Evolutionary conservation across 2,113 vertebrate genomes (phyloP).

Genomic region (Rhodinocichla rosea): DNA sequence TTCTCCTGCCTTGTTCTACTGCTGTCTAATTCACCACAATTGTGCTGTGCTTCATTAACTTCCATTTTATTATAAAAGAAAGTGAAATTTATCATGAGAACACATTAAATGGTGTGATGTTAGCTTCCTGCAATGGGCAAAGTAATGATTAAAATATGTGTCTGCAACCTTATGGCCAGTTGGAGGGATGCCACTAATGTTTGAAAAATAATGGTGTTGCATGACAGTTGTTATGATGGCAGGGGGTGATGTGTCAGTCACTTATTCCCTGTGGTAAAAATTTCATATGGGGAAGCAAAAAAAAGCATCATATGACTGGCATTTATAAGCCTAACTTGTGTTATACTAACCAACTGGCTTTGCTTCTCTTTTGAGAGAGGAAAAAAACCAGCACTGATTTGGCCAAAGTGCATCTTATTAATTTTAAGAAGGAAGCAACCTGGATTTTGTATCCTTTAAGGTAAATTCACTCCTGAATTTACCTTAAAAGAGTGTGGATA

Average conservation of each 20-base stretch:
- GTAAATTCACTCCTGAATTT: background rate
- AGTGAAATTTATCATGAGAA: background rate
- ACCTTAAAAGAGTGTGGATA: background rate
- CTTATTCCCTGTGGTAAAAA: background rate
- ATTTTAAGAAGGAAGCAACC: background rate
- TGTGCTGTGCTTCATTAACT: constrained; percentile 22
- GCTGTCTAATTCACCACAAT: background rate
- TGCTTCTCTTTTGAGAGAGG: background rate
- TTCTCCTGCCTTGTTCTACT: background rate
- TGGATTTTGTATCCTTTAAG: background rate
- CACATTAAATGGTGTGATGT: background rate
- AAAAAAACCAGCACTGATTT: background rate
- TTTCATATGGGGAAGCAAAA: constrained; percentile 11
- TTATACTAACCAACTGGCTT: background rate
- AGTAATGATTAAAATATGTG: background rate
- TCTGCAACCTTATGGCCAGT: background rate
- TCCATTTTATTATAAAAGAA: background rate
- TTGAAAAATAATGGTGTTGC: background rate
- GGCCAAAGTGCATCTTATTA: background rate
- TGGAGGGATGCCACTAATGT: background rate
- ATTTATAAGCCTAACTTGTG: background rate
- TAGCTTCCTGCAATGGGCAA: background rate
- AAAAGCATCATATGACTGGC: background rate
- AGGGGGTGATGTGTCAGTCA: background rate
- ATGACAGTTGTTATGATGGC: background rate